phyloP scores from a whole-genome alignment of 2,113 vertebrate genomes.

The Chionodraco myersi region DNA sequence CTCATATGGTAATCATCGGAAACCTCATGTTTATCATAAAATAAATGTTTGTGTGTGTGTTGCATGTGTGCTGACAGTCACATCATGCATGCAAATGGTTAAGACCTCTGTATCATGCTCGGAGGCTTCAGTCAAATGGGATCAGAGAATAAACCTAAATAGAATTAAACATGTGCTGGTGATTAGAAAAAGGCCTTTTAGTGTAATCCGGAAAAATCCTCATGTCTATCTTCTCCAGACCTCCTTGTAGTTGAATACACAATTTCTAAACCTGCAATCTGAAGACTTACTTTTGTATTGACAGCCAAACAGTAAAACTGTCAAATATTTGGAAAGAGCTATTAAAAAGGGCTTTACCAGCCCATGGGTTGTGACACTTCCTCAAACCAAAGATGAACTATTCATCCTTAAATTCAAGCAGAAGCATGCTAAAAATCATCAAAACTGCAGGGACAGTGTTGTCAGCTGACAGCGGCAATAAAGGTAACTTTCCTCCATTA shows the following conservation, averaged over 20 bases:
- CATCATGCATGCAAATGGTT: constrained; percentile 19
- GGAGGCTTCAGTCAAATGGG: neutral
- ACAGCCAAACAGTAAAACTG: constrained; percentile 14
- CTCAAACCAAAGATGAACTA: neutral
- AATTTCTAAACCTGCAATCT: neutral
- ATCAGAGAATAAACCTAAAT: neutral
- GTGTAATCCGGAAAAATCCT: neutral
- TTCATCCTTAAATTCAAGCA: constrained; percentile 37
- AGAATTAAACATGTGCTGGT: constrained; percentile 17
- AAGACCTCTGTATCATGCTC: neutral
- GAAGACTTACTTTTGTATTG: neutral
- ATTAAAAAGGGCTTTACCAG: constrained; percentile 3
- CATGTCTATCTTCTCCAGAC: neutral
- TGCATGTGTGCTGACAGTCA: neutral
- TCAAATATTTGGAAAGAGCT: no score
- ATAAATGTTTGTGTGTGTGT: neutral
- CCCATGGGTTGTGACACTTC: constrained; percentile 1
- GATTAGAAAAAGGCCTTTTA: constrained; percentile 16
- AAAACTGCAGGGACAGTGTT: neutral
- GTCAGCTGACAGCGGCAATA: constrained; percentile 20
- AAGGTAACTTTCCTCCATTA: neutral
- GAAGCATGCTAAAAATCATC: constrained; percentile 6
- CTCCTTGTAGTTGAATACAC: neutral
- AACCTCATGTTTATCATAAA: constrained; percentile 28
- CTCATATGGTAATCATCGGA: constrained; percentile 36